Conservation (phyloP, 2,888 invertebrate species). For the Bellardia bayeri region DNA sequence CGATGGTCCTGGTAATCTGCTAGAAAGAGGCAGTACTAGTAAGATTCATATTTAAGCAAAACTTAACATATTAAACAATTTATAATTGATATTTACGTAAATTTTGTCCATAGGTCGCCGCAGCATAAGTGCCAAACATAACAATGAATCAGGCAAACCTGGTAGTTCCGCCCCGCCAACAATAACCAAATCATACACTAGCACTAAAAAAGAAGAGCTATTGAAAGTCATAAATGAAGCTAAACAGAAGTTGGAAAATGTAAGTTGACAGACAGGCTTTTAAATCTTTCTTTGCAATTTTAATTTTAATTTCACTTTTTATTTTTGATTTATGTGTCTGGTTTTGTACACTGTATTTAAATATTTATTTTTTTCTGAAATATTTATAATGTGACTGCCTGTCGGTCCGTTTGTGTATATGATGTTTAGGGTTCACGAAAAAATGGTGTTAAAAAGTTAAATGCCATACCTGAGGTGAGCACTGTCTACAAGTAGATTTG, state of each 20-base stretch:
- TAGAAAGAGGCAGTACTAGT: slow-evolving; percentile 83
- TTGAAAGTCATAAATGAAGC: slow-evolving; percentile 93
- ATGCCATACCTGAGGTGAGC: slow-evolving; percentile 84
- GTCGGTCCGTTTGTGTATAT: slow-evolving; percentile 58
- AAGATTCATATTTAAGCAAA: slow-evolving; percentile 66
- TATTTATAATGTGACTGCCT: slow-evolving; percentile 73
- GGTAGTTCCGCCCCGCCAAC: slow-evolving; percentile 80
- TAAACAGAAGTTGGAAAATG: slow-evolving; percentile 93
- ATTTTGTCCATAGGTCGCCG: slow-evolving; percentile 84
- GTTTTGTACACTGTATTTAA: slow-evolving; percentile 75
- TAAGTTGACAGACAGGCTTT: slow-evolving; percentile 85
- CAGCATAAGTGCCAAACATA: slow-evolving; percentile 88
- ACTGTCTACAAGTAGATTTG: slow-evolving; percentile 60
- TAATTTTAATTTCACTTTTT: slow-evolving; percentile 44
- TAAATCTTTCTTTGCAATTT: not conserved
- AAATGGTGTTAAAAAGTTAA: slow-evolving; percentile 82
- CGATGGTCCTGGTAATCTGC: slow-evolving; percentile 82
- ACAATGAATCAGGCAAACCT: slow-evolving; percentile 82
- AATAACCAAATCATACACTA: slow-evolving; percentile 84
- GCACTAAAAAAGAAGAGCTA: slow-evolving; percentile 88
- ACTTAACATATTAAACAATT: not conserved
- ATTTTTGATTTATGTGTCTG: slow-evolving; percentile 63
- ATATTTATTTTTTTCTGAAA: slow-evolving; percentile 74
- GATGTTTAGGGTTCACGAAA: slow-evolving; percentile 82
- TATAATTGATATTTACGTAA: not conserved